Conservation (phyloP, 2,113 vertebrate species). For the Uria aalge region DNA sequence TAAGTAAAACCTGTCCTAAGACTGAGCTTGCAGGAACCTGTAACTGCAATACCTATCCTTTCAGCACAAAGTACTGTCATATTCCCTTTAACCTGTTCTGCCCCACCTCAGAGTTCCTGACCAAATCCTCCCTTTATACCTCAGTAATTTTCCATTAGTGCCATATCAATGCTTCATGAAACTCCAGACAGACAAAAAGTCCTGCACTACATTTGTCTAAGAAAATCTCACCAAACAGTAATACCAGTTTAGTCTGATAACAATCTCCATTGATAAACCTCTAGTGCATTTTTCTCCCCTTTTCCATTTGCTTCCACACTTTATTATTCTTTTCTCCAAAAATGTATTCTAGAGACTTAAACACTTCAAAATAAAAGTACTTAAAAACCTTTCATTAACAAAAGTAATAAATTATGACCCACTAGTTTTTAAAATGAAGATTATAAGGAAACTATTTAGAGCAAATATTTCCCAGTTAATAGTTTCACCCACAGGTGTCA, state of each 20-base stretch:
- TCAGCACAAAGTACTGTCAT: neutral
- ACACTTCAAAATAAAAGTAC: neutral
- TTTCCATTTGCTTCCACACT: neutral
- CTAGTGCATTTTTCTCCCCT: neutral
- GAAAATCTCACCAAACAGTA: neutral
- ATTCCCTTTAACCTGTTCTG: neutral
- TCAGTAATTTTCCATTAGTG: neutral
- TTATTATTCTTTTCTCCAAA: neutral
- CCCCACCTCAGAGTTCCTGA: neutral
- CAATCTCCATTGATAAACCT: neutral
- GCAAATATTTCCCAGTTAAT: neutral
- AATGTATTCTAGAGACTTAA: neutral
- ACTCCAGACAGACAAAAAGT: neutral
- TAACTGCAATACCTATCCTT: neutral
- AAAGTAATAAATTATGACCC: neutral
- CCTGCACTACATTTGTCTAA: neutral
- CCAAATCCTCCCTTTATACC: neutral
- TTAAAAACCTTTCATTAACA: neutral
- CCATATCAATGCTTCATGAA: neutral
- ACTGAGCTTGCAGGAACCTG: neutral
- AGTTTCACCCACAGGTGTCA: neutral
- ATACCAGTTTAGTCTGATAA: neutral
- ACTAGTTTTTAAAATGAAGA: neutral
- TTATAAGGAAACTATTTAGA: neutral
- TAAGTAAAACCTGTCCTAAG: neutral